phyloP scores from a whole-genome alignment of 1,140 invertebrate species.

The Chrysopa pallens region DNA sequence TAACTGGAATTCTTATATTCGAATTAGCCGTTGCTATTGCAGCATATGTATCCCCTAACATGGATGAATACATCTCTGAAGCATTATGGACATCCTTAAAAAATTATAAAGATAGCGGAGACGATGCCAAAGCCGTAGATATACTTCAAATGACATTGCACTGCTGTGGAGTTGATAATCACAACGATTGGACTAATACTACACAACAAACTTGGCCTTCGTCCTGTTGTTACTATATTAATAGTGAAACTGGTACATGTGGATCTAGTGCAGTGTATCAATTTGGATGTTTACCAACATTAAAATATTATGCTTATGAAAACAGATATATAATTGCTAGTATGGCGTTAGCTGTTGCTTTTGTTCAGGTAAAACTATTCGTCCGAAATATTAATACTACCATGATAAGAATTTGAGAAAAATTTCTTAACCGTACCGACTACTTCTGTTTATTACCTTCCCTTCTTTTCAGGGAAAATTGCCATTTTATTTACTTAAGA shows the following conservation, averaged over 20 bases:
- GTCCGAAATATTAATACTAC: too few relatives aligned
- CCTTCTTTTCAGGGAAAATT: too few relatives aligned
- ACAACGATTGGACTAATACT: slow-evolving; percentile 39
- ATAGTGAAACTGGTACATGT: slow-evolving; percentile 7
- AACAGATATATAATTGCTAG: slow-evolving; percentile 60
- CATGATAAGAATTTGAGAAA: too few relatives aligned
- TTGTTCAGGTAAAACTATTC: slow-evolving; percentile 58
- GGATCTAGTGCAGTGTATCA: slow-evolving; percentile 23
- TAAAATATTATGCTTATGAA: slow-evolving; percentile 46
- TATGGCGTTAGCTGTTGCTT: slow-evolving; percentile 59
- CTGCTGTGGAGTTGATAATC: slow-evolving; percentile 51
- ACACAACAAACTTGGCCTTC: slow-evolving; percentile 32
- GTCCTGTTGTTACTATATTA: slow-evolving; percentile 23
- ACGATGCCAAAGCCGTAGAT: slow-evolving; percentile 24
- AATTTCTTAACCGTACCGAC: too few relatives aligned
- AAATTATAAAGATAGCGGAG: slow-evolving; percentile 29
- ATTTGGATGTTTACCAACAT: slow-evolving; percentile 44
- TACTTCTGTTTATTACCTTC: too few relatives aligned
- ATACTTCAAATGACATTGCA: slow-evolving; percentile 32
- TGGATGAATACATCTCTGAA: slow-evolving; percentile 29
- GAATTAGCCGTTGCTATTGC: slow-evolving; percentile 67
- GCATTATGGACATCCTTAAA: slow-evolving; percentile 36
- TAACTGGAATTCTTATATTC: slow-evolving; percentile 58
- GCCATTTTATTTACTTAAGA: too few relatives aligned
- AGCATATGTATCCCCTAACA: slow-evolving; percentile 50